Base-by-base conservation (phyloP, 1,140 invertebrate species). In the Fopius arisanus region DNA sequence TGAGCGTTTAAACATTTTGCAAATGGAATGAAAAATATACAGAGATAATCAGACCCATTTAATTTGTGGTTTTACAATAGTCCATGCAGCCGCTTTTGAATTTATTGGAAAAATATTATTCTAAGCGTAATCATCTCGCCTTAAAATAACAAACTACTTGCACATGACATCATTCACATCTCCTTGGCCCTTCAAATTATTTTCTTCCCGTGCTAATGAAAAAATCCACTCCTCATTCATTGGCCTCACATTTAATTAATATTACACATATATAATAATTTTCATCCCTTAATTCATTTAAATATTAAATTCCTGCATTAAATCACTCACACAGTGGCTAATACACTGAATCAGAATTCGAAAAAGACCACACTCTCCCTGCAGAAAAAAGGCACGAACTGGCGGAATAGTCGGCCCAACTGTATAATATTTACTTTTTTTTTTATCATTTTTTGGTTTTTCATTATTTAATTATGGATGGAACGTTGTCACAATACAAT, bases 401-500 rank as follows among this genome's bases (percentile, higher is more conserved):
- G 86, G 85, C 87, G 85, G 84, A 86, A 86, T 87, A 87, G 84
- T 88, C 86, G 86, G 86, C 86, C 86, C 86, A 87, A 86, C 84
- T 86, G 84, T 88, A 88, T 88, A 86, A 88, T 87, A 87, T 88
- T 83, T 87, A 23, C 33, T 65, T 31, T 31, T 31, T 33, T 33
- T 14, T 16, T 65, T 65, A 26, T 26, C 10, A 1, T 59, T 9
- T 26, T 59, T 26, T 59, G n/a, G n/a, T 54, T 54, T 59, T 59
- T 59, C 82, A 85, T 88, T 87, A 84, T 84, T 83, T 87, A 86
- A 85, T 85, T 84, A 88, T 88, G 86, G 86, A 88, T 88, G 86
- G 87, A 88, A 88, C 86, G 86, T 88, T 81, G 81, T 88, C 84
- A 88, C 86, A 88, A 87, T 88, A 88, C 84, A 87, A 86, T 86